Evolutionary conservation across 2,888 invertebrate genomes (phyloP).

Genomic region (Ariolimax columbianus): DNA sequence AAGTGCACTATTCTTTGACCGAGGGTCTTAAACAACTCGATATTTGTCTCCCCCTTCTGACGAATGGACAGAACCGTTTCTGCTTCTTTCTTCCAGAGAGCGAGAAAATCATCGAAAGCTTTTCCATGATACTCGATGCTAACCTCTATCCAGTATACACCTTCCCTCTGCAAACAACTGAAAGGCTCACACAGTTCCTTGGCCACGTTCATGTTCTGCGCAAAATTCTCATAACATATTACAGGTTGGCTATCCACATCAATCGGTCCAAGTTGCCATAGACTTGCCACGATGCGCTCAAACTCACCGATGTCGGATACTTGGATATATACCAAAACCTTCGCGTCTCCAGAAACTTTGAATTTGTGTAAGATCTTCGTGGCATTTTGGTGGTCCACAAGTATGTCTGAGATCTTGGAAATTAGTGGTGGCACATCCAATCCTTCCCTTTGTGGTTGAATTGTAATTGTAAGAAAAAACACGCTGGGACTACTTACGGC

Average conservation of each 20-base stretch:
- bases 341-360: conserved; percentile 1
- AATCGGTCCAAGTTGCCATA: conserved; percentile 11
- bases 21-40: conserved; percentile 3
- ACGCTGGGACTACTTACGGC: background rate
- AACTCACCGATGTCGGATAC: background rate
- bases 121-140: conserved; percentile 10
- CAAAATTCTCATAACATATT: background rate
- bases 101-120: background rate
- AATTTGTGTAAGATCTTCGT: conserved; percentile 3
- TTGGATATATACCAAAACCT: background rate
- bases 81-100: conserved; percentile 9
- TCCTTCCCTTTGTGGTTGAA: conserved; percentile 13
- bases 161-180: background rate
- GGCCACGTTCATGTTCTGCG: conserved; percentile 2
- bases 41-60: background rate
- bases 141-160: background rate
- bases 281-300: background rate
- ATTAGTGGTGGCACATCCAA: background rate
- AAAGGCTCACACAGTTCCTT: background rate
- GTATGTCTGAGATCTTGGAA: background rate
- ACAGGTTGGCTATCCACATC: conserved; percentile 12
- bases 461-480: conserved; percentile 5
- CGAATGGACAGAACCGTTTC: background rate
- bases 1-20: background rate
- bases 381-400: background rate